These are phyloP conservation scores for Jordanella pulchra DNA, from an alignment of 2,797 vertebrate species.

Conservation along the genomic window DNA sequence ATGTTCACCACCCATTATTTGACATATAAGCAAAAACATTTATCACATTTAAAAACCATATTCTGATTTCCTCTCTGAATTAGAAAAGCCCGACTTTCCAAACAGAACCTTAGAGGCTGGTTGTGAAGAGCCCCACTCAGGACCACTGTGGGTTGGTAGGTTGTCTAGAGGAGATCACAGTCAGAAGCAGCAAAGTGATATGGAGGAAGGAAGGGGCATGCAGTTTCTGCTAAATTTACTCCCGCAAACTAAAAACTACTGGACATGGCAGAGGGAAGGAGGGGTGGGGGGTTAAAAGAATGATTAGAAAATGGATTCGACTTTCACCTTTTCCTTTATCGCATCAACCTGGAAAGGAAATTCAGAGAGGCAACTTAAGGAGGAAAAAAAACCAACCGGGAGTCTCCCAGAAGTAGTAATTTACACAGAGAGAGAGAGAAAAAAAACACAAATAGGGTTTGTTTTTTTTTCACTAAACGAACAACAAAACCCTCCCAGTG, in stretches of 20 bases:
- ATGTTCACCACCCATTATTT: too few relatives aligned
- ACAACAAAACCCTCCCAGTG: constrained; percentile 75
- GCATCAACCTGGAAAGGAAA: constrained; percentile 99
- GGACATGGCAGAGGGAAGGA: constrained; percentile 34
- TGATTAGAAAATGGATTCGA: constrained; percentile 93
- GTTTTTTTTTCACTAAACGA: constrained; percentile 52
- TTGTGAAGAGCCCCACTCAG: constrained; percentile 58
- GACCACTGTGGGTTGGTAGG: constrained; percentile 65
- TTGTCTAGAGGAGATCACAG: constrained; percentile 82
- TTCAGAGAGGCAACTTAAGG: constrained; percentile 94
- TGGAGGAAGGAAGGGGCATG: constrained; percentile 80
- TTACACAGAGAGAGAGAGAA: constrained; percentile 78
- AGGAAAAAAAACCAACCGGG: constrained; percentile 79
- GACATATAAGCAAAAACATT: too few relatives aligned
- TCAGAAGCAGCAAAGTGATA: constrained; percentile 84
- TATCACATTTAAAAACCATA: background rate
- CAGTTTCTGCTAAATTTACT: constrained; percentile 94
- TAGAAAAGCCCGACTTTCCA: constrained; percentile 20
- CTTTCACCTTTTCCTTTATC: constrained; percentile 99
- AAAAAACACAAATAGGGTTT: constrained; percentile 86
- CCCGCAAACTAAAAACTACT: constrained; percentile 91
- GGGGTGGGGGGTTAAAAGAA: constrained; percentile 81
- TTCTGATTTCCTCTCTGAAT: background rate
- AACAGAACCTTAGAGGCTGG: constrained; percentile 28
- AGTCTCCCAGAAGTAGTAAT: constrained; percentile 86